Evolutionary conservation across 2,888 invertebrate species (phyloP).

Genomic region (Galeruca laticollis): DNA sequence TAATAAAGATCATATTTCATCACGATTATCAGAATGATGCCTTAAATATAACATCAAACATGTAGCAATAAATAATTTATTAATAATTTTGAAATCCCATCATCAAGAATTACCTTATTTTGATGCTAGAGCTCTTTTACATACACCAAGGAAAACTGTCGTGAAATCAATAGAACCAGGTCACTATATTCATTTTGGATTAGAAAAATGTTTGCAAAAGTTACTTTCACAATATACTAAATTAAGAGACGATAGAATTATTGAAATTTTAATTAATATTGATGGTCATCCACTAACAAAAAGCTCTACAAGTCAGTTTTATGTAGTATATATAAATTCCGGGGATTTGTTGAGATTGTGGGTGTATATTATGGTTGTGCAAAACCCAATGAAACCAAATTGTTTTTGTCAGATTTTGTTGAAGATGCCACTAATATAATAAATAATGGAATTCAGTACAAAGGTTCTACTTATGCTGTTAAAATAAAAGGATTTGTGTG

Average conservation of each 20-base stretch:
- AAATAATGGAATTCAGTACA: conserved; percentile 13
- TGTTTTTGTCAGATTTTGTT: not conserved
- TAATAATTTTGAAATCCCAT: not conserved
- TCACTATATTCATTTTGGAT: conserved; percentile 15
- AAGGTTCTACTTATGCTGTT: too few relatives aligned
- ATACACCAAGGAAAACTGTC: conserved; percentile 8
- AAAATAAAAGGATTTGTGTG: too few relatives aligned
- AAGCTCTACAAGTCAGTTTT: too few relatives aligned
- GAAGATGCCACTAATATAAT: conserved; percentile 15
- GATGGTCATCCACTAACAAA: too few relatives aligned
- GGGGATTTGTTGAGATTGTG: conserved; percentile 19
- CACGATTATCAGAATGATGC: conserved; percentile 7
- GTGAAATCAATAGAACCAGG: conserved; percentile 14
- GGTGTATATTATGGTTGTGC: conserved; percentile 38
- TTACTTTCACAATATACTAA: not conserved
- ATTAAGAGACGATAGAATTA: too few relatives aligned
- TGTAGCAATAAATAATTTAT: conserved; percentile 11
- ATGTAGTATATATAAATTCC: conserved; percentile 8
- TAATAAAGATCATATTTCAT: too few relatives aligned
- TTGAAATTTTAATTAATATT: too few relatives aligned
- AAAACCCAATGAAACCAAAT: conserved; percentile 36
- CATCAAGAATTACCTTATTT: conserved; percentile 1
- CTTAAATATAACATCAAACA: conserved; percentile 5
- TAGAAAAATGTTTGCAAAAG: conserved; percentile 16
- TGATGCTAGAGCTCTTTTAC: conserved; percentile 6